phyloP scores from a whole-genome alignment of 2,113 vertebrate genomes.

The Strigops habroptila region DNA sequence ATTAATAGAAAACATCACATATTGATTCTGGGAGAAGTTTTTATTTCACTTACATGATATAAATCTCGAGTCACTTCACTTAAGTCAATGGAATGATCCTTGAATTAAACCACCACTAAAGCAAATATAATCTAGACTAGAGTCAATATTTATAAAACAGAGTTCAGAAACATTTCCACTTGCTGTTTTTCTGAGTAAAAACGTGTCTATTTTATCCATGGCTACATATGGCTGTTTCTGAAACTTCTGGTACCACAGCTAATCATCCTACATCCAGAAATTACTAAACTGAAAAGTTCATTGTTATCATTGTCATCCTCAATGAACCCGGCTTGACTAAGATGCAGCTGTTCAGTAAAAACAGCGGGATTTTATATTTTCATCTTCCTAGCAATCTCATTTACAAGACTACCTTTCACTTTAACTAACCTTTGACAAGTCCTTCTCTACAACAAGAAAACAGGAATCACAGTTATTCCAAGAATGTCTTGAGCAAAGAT shows the following conservation, averaged over 20 bases:
- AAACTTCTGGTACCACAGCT: neutral
- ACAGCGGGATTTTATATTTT: neutral
- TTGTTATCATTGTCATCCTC: neutral
- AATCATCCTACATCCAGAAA: neutral
- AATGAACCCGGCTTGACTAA: rapidly evolving
- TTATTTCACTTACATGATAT: neutral
- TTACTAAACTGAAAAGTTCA: neutral
- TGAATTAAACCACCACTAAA: neutral
- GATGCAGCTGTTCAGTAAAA: neutral
- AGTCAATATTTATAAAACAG: neutral
- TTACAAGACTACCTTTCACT: neutral
- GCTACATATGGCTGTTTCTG: neutral
- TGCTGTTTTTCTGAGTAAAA: neutral
- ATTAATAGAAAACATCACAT: neutral
- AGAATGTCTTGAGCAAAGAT: neutral
- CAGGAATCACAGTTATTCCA: neutral
- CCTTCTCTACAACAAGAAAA: neutral
- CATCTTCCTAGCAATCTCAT: neutral
- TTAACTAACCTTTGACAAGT: neutral
- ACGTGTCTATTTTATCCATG: neutral
- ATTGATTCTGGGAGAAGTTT: neutral
- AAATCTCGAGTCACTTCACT: neutral
- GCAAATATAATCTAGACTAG: neutral
- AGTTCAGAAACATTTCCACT: neutral
- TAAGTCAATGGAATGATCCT: neutral